Evolutionary conservation across 2,113 vertebrate species (phyloP).

Genomic region (Pseudois nayaur): DNA sequence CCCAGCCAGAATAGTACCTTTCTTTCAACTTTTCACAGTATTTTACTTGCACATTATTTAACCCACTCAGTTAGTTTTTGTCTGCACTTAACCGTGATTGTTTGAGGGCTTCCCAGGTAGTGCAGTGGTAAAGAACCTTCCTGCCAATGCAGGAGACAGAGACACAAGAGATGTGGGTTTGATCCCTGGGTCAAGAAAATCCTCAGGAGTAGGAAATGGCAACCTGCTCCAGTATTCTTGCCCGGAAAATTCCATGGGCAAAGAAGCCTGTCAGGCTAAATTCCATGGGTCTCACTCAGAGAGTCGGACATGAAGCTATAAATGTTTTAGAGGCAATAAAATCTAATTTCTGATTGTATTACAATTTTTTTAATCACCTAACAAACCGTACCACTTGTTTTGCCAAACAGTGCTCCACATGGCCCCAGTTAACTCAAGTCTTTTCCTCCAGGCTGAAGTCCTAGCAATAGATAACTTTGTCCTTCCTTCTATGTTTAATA

Average conservation of each 20-base stretch:
- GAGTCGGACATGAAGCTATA: background rate
- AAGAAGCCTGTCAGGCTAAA: background rate
- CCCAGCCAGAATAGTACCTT: background rate
- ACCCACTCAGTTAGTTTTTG: background rate
- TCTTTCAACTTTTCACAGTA: background rate
- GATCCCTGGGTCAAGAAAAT: background rate
- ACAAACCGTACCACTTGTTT: background rate
- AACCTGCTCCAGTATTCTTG: background rate
- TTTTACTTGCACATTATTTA: background rate
- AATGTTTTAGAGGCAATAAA: background rate
- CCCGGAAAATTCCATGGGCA: background rate
- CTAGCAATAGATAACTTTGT: background rate
- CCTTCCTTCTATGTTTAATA: background rate
- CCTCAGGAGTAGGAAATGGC: background rate
- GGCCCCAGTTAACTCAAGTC: background rate
- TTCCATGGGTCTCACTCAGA: background rate
- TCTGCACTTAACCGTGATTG: background rate
- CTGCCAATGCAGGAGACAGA: background rate
- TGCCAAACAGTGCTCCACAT: background rate
- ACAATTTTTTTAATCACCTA: background rate
- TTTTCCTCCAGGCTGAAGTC: background rate
- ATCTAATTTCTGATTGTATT: background rate
- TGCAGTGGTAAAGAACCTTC: background rate
- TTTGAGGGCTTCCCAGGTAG: background rate
- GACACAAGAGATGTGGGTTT: background rate